Evolutionary conservation across 2,113 vertebrate genomes (phyloP), one percentile per base, ranked within the genome.

Genomic region (Collichthys lucidus): DNA sequence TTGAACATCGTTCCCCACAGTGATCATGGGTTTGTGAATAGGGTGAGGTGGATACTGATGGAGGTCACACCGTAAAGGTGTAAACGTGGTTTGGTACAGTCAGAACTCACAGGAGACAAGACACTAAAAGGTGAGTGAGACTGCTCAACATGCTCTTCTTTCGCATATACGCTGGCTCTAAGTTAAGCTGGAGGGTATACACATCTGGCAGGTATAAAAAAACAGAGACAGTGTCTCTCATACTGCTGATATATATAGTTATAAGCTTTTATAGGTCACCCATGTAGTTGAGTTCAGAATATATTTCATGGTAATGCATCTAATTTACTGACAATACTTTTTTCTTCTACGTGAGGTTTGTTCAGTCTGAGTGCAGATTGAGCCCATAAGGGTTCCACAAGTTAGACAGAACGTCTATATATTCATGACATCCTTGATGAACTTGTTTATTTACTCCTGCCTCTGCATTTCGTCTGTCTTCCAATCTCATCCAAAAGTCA

Each of bases 21-120:
- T 20, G 74, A 57, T 65, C 47, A 66, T 24, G 1, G 17, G 11
- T 63, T 24, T 20, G 35, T 24, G 46, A 77, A 31, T 63, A 74
- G 63, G 57, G 20, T 74, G 70, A 74, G 49, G 20, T 79, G 24
- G 66, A 74, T 56, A 68, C 55, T 77, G 81, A 83, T 89, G 66
- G 82, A 83, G 81, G 89, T 83, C 79, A 78, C 20, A 62, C 4
- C 8, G 44, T 55, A 68, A 86, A 65, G 72, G 52, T 0, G 0
- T 19, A 47, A 44, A 79, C 82, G 22, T 63, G 46, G 74, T 63
- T 77, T 57, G 8, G 64, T 49, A 8, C 2, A 65, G 68, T 84
- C 55, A 19, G 14, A 71, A 14, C 57, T 9, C 8, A 7, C 16
- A 5, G 42, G 26, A 44, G 35, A 11, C 20, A 24, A 26, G 19